These are phyloP conservation scores for Bombus pyrosoma DNA, from an alignment of 1,140 invertebrate genomes.

Conservation along the genomic window DNA sequence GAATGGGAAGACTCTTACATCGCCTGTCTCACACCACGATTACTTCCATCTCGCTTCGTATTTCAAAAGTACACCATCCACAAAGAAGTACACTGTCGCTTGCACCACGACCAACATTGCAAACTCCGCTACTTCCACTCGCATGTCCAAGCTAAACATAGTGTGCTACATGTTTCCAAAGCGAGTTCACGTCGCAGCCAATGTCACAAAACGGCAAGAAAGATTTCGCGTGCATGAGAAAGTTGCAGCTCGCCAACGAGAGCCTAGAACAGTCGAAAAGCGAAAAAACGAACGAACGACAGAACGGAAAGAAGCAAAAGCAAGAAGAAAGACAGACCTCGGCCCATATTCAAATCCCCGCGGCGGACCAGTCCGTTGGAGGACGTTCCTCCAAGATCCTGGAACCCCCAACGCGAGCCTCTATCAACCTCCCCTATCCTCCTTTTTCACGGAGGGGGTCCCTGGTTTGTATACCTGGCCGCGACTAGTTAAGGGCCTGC, in stretches of 20 bases:
- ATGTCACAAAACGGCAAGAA: neutral
- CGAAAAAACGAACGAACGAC: neutral
- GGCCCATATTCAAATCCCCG: constrained; percentile 46
- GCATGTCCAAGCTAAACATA: too few species aligned
- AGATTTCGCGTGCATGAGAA: neutral
- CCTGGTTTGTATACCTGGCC: constrained; percentile 68
- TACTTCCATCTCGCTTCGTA: too few species aligned
- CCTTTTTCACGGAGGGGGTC: constrained; percentile 24
- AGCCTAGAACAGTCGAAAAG: neutral
- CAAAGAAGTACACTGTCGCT: too few species aligned
- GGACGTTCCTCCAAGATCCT: constrained; percentile 52
- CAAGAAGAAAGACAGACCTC: neutral
- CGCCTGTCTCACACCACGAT: too few species aligned
- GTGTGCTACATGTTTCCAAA: too few species aligned
- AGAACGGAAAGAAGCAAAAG: neutral
- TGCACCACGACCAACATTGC: too few species aligned
- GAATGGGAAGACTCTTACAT: too few species aligned
- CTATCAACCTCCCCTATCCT: constrained; percentile 36
- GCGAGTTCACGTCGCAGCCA: too few species aligned
- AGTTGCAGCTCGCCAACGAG: too few species aligned
- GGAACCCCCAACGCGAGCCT: constrained; percentile 59
- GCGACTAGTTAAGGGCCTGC: constrained; percentile 70
- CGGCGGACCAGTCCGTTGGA: constrained; percentile 3
- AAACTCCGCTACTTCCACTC: too few species aligned
- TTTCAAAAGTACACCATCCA: too few species aligned